A percentile compares a stretch with the other conserved stretches of the same genome.
Evolutionary conservation across 2,888 invertebrate genomes (phyloP).

Genomic region (Xylota segnis): DNA sequence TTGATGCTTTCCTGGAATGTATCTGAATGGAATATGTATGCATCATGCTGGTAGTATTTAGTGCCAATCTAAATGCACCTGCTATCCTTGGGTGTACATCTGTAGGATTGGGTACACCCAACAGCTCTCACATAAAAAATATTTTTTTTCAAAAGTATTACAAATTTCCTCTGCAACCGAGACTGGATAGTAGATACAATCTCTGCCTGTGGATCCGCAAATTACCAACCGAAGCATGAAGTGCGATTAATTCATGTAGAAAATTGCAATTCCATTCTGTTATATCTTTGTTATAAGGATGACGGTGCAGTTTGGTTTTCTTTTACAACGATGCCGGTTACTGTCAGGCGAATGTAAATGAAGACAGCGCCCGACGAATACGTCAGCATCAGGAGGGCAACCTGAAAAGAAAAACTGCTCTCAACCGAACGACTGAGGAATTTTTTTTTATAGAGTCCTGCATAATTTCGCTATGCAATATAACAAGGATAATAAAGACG

Average conservation of each 20-base stretch:
- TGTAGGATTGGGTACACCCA: too few species aligned
- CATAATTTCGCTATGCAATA: neutral
- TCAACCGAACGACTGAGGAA: constrained; percentile 2
- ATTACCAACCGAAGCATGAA: constrained; percentile 68
- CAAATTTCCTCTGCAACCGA: neutral
- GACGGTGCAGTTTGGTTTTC: constrained; percentile 33
- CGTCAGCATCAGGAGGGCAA: neutral
- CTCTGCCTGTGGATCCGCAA: constrained; percentile 36
- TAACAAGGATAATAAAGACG: neutral
- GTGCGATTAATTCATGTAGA: constrained; percentile 66
- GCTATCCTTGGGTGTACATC: too few species aligned
- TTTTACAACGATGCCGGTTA: constrained; percentile 27
- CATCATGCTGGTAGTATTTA: too few species aligned
- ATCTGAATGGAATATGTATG: too few species aligned
- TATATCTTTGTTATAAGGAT: constrained; percentile 31
- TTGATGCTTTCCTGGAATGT: too few species aligned
- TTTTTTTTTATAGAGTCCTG: neutral
- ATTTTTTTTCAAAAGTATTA: neutral
- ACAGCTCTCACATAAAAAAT: neutral
- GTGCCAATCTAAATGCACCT: neutral
- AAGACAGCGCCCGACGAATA: constrained; percentile 11
- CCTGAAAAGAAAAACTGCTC: constrained; percentile 27
- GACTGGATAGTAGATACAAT: neutral
- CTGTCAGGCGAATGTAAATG: constrained; percentile 52
- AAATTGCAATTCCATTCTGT: constrained; percentile 66